Conservation (phyloP, 2,113 vertebrate genomes). For the Alouatta palliata region DNA sequence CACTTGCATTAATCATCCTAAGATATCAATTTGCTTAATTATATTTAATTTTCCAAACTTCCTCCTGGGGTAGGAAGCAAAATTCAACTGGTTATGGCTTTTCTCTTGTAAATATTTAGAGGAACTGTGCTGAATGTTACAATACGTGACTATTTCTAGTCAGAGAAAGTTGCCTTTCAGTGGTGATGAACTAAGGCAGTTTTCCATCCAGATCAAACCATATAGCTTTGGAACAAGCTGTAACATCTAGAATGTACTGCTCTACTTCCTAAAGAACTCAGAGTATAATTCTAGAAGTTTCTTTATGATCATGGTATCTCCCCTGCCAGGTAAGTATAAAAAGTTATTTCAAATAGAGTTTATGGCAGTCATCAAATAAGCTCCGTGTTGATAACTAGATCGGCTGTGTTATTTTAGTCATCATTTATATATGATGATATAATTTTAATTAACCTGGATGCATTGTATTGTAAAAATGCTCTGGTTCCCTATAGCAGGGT, state of each 20-base stretch:
- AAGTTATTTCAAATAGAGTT: neutral
- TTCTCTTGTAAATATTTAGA: conserved; percentile 42
- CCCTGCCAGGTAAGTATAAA: neutral
- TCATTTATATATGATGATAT: neutral
- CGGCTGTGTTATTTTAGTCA: neutral
- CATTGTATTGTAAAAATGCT: neutral
- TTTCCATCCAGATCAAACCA: neutral
- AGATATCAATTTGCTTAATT: conserved; percentile 12
- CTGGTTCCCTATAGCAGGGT: neutral
- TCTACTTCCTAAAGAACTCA: neutral
- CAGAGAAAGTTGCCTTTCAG: neutral
- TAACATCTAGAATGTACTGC: neutral
- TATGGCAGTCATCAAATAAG: neutral
- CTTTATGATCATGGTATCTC: neutral
- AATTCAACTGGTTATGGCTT: neutral
- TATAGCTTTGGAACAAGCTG: neutral
- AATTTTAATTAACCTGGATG: neutral
- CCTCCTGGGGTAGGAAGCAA: neutral
- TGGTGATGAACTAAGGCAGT: neutral
- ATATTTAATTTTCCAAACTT: conserved; percentile 18
- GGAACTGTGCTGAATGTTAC: neutral
- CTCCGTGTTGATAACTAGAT: neutral
- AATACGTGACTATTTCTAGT: neutral
- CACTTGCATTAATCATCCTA: neutral
- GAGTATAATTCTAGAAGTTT: neutral